phyloP scores from a whole-genome alignment of 2,888 invertebrate genomes.

The Xestoiulus laeticollis region DNA sequence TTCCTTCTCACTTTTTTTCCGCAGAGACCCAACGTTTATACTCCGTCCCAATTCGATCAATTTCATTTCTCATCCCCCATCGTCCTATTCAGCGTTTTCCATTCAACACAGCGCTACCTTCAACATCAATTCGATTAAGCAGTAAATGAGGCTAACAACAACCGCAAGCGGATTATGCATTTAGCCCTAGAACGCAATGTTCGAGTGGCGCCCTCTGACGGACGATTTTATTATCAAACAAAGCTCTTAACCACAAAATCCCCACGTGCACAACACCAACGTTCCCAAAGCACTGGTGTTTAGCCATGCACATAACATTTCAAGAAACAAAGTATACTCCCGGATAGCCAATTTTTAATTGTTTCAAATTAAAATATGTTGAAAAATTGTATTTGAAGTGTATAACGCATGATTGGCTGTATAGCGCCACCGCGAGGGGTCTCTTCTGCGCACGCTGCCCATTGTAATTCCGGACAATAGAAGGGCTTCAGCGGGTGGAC shows the following conservation, averaged over 20 bases:
- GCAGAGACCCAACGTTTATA: not conserved
- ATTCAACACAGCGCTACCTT: not conserved
- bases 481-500: not conserved
- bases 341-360: too few relatives aligned
- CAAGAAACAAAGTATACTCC: too few relatives aligned
- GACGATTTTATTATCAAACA: not conserved
- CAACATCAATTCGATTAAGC: conserved; percentile 26
- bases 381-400: too few relatives aligned
- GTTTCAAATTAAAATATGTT: too few relatives aligned
- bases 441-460: not conserved
- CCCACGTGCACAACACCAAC: too few relatives aligned
- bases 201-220: not conserved
- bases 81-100: not conserved
- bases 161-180: conserved; percentile 12
- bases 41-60: not conserved
- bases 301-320: too few relatives aligned
- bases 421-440: not conserved
- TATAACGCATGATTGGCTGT: too few relatives aligned
- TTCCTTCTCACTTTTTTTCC: not conserved
- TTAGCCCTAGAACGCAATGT: not conserved
- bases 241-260: too few relatives aligned
- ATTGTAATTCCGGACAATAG: not conserved
- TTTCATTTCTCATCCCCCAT: not conserved
- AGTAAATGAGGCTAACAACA: conserved; percentile 20
- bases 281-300: too few relatives aligned